phyloP scores from a whole-genome alignment of 1,140 invertebrate species.

The Panulirus ornatus region DNA sequence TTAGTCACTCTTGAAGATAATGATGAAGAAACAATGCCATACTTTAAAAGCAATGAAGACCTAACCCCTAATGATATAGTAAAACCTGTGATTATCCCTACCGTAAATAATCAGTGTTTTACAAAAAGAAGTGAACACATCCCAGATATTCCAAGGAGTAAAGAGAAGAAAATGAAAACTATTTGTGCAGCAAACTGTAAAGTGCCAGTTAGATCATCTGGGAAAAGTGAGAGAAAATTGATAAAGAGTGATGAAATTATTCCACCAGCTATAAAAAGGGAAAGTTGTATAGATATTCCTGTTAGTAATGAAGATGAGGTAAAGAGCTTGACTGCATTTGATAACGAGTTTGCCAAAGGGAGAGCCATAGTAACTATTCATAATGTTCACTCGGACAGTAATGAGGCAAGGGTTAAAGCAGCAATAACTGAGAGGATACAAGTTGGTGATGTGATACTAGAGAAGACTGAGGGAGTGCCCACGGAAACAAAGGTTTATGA shows the following conservation, averaged over 20 bases:
- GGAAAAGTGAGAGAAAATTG: slow-evolving; percentile 41
- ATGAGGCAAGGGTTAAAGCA: neutral
- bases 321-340: neutral
- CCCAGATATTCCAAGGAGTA: neutral
- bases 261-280: slow-evolving; percentile 42
- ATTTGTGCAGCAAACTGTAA: neutral
- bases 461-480: neutral
- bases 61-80: too few species aligned
- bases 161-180: neutral
- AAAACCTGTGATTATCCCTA: neutral
- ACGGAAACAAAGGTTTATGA: neutral
- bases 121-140: neutral
- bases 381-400: neutral
- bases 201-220: slow-evolving; percentile 10
- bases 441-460: neutral
- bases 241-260: slow-evolving; percentile 59
- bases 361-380: neutral
- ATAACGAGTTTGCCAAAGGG: neutral
- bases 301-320: slow-evolving; percentile 5
- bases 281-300: slow-evolving; percentile 55
- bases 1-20: neutral
- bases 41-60: neutral
- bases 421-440: neutral
- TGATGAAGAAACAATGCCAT: neutral
- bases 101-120: neutral